Percentiles rank a stretch among this genome's conserved stretches.
These are phyloP conservation scores for Lacanobia oleracea DNA, from an alignment of 2,888 invertebrate genomes.

Conservation along the genomic window DNA sequence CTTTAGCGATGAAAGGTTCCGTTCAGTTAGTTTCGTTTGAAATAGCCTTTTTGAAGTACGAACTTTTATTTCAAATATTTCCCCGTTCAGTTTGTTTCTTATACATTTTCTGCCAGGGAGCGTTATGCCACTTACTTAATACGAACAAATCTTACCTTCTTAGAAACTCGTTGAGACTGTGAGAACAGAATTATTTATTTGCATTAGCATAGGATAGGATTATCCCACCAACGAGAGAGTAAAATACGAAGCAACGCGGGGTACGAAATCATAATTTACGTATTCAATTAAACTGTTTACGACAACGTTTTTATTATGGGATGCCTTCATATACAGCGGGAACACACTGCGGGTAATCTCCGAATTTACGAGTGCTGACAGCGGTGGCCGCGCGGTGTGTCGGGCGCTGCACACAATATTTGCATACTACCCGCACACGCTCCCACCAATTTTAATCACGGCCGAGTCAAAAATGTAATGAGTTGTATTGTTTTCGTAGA, in stretches of 20 bases:
- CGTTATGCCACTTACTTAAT: neutral
- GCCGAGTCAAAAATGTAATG: constrained; percentile 56
- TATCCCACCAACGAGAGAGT: constrained; percentile 18
- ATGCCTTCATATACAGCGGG: constrained; percentile 56
- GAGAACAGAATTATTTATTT: constrained; percentile 37
- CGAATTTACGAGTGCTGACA: constrained; percentile 66
- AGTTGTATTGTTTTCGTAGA: constrained; percentile 59
- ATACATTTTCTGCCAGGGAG: constrained; percentile 6
- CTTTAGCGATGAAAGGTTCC: constrained; percentile 23
- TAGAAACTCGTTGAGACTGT: neutral
- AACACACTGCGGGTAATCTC: constrained; percentile 63
- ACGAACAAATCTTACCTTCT: constrained; percentile 28
- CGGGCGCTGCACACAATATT: constrained; percentile 57
- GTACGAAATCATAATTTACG: constrained; percentile 45
- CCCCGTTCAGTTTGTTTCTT: constrained; percentile 5
- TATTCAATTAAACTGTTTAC: constrained; percentile 62
- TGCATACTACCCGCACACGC: constrained; percentile 60
- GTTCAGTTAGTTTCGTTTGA: constrained; percentile 11
- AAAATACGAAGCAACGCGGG: constrained; percentile 20
- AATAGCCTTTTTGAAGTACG: constrained; percentile 6
- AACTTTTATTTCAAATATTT: constrained; percentile 10
- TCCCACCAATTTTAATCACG: constrained; percentile 61
- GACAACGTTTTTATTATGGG: constrained; percentile 59
- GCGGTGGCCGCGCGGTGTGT: constrained; percentile 39
- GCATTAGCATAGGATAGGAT: constrained; percentile 35